phyloP scores from a whole-genome alignment of 2,888 invertebrate species.

The Limnephilus lunatus region DNA sequence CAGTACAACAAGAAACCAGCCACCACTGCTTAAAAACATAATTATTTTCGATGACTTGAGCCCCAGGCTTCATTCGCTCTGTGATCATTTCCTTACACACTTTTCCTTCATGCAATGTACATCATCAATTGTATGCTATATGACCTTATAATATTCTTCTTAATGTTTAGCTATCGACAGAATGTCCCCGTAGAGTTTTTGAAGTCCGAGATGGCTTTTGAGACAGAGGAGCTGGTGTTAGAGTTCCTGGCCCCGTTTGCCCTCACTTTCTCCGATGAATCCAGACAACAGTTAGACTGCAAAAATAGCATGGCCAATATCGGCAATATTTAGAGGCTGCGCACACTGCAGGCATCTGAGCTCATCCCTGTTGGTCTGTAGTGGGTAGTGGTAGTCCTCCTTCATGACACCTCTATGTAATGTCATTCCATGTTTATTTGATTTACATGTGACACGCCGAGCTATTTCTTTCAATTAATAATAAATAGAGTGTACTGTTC shows the following conservation, averaged over 20 bases:
- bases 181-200: constrained; percentile 92
- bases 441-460: background rate
- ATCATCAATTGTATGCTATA: constrained; percentile 3
- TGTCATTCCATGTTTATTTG: constrained; percentile 32
- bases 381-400: background rate
- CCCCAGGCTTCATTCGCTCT: background rate
- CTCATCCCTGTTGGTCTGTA: background rate
- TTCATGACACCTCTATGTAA: background rate
- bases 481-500: background rate
- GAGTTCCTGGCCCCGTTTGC: constrained; percentile 92
- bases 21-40: background rate
- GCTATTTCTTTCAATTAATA: constrained; percentile 8
- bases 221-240: constrained; percentile 87
- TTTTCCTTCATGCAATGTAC: background rate
- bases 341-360: too few species aligned
- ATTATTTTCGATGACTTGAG: background rate
- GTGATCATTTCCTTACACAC: background rate
- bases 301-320: constrained; percentile 85
- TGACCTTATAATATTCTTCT: constrained; percentile 71
- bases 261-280: constrained; percentile 83
- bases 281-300: constrained; percentile 91
- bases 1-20: background rate
- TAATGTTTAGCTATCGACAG: constrained; percentile 94
- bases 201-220: constrained; percentile 92
- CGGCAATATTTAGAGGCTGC: constrained; percentile 74